These are phyloP conservation scores for Leptinotarsa juncta DNA, from an alignment of 2,888 invertebrate genomes.

Conservation along the genomic window DNA sequence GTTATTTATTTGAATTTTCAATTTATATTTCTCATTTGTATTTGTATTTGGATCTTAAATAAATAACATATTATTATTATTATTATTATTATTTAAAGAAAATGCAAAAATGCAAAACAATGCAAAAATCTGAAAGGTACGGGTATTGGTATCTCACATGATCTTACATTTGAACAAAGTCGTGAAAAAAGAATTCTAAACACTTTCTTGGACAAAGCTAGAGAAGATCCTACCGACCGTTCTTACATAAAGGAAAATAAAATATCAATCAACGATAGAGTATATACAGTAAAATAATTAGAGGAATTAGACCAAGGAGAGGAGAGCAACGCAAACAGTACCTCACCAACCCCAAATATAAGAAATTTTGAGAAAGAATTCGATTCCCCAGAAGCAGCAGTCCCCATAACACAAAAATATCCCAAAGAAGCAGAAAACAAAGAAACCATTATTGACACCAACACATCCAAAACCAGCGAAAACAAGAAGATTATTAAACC, in stretches of 20 bases:
- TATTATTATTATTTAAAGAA: too few relatives aligned
- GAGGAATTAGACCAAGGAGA: neutral
- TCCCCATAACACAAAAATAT: neutral
- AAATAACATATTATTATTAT: too few relatives aligned
- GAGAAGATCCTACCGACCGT: slow-evolving; percentile 1
- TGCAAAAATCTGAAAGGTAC: too few relatives aligned
- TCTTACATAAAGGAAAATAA: slow-evolving; percentile 14
- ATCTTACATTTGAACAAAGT: neutral
- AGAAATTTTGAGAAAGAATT: neutral
- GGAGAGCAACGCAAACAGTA: slow-evolving; percentile 9
- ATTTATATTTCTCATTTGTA: too few relatives aligned
- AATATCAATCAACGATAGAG: neutral
- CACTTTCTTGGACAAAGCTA: slow-evolving; percentile 3
- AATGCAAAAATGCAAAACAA: too few relatives aligned
- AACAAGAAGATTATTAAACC: neutral
- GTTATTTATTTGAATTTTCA: too few relatives aligned
- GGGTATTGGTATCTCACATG: too few relatives aligned
- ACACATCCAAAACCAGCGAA: neutral
- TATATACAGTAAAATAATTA: neutral
- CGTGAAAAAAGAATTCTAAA: slow-evolving; percentile 10
- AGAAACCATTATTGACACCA: neutral
- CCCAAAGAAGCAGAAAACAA: too few relatives aligned
- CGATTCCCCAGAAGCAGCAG: neutral
- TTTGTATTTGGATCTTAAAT: too few relatives aligned
- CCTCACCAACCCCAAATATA: slow-evolving; percentile 3